phyloP scores from a whole-genome alignment of 2,888 invertebrate genomes.

The Diploptera punctata region DNA sequence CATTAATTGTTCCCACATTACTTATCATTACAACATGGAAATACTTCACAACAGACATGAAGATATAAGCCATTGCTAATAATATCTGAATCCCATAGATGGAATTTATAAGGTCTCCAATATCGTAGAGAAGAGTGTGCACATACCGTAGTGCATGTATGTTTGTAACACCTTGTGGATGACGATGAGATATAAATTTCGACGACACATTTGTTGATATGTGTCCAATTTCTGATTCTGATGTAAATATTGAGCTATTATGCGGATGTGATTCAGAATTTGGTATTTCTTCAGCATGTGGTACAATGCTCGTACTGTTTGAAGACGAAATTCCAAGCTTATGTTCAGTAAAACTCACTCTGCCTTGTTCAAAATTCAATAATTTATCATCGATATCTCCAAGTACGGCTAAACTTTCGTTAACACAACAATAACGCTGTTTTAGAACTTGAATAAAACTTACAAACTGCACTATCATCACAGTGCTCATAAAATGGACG shows the following conservation, averaged over 20 bases:
- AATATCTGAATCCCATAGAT: slow-evolving; percentile 7
- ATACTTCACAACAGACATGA: slow-evolving; percentile 10
- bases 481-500: slow-evolving; percentile 1
- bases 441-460: not conserved
- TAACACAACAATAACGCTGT: not conserved
- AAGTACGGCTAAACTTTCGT: not conserved
- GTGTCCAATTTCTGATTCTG: not conserved
- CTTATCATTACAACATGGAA: slow-evolving; percentile 4
- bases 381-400: not conserved
- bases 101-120: not conserved
- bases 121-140: not conserved
- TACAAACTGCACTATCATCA: slow-evolving; percentile 8
- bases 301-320: not conserved
- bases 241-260: not conserved
- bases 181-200: not conserved
- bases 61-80: slow-evolving; percentile 7
- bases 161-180: not conserved
- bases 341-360: not conserved
- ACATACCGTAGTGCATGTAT: not conserved
- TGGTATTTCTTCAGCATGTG: not conserved
- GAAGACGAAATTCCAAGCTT: not conserved
- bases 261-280: not conserved
- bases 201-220: not conserved
- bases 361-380: not conserved
- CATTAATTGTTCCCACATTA: not conserved